These are phyloP conservation scores for Spongilla lacustris DNA, from an alignment of 37 sponge, comb jelly and placozoan genomes.

Conservation along the genomic window DNA sequence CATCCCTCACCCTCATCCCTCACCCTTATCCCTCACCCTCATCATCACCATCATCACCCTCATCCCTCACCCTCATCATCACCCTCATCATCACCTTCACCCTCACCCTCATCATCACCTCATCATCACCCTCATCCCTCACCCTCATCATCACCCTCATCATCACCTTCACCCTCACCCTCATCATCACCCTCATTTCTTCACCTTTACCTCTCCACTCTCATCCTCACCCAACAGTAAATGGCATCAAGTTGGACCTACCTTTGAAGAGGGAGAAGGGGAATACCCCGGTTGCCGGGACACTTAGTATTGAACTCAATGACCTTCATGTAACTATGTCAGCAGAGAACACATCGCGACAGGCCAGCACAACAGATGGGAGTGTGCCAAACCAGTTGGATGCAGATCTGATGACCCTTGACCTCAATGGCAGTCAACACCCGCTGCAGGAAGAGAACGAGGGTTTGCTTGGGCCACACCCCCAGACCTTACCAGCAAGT, in stretches of 20 bases:
- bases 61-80: conserved; percentile 6
- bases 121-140: neutral
- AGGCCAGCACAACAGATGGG: neutral
- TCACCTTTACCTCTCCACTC: neutral
- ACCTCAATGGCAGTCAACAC: neutral
- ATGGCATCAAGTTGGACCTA: conserved; percentile 11
- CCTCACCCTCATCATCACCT: neutral
- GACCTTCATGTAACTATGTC: conserved; percentile 33
- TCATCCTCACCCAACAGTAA: conserved; percentile 13
- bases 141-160: conserved; percentile 6
- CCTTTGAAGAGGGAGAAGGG: conserved; percentile 52
- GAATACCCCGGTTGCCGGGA: conserved; percentile 11
- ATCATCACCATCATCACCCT: no score
- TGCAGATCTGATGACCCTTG: neutral
- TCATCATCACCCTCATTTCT: neutral
- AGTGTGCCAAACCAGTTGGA: no score
- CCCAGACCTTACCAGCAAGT: no score
- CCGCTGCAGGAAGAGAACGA: neutral
- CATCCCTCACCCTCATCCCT: no score
- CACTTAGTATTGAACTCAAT: conserved; percentile 42
- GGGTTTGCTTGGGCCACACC: no score
- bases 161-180: no score
- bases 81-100: neutral
- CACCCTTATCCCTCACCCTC: no score
- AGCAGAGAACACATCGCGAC: neutral